Conservation (phyloP, 23 tunicate species). For the Halocynthia aurantium region DNA sequence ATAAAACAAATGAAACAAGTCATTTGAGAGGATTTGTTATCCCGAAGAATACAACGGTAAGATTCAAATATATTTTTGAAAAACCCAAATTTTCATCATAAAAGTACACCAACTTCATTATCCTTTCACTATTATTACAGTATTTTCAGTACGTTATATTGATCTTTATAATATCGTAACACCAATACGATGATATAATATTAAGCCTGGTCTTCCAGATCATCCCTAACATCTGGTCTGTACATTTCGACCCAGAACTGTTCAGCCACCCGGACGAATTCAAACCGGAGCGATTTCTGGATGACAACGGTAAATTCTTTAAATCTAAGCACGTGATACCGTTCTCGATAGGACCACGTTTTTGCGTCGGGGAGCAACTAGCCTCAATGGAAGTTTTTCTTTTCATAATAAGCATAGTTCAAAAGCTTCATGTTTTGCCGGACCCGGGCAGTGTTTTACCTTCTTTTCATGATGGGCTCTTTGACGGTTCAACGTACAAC, state of each 20-base stretch:
- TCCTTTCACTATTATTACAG: too few species aligned
- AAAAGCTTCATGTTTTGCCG: constrained; percentile 12
- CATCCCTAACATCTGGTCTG: constrained; percentile 18
- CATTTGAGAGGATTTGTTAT: constrained; percentile 5
- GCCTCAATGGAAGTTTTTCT: constrained; percentile 18
- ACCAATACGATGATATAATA: too few species aligned
- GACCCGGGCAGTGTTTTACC: constrained; percentile 8
- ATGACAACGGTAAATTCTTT: not conserved
- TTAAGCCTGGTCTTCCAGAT: too few species aligned
- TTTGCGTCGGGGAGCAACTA: constrained; percentile 1
- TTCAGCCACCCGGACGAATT: constrained; percentile 5
- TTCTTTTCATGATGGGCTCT: not conserved
- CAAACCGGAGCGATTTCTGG: constrained; percentile 11
- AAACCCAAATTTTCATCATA: too few species aligned
- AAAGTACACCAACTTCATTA: too few species aligned
- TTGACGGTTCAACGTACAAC: not conserved
- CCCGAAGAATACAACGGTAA: constrained; percentile 16
- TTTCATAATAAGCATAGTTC: constrained; percentile 8
- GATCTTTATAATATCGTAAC: too few species aligned
- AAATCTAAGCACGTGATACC: constrained; percentile 20
- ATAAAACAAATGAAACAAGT: not conserved
- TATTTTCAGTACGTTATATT: too few species aligned
- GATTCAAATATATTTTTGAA: too few species aligned
- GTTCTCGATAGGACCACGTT: constrained; percentile 8
- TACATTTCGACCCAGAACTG: constrained; percentile 13